A percentile compares a stretch with the other conserved stretches of the same genome.
Evolutionary conservation across 1,140 invertebrate species (phyloP).

Genomic region (Eufriesea mexicana): DNA sequence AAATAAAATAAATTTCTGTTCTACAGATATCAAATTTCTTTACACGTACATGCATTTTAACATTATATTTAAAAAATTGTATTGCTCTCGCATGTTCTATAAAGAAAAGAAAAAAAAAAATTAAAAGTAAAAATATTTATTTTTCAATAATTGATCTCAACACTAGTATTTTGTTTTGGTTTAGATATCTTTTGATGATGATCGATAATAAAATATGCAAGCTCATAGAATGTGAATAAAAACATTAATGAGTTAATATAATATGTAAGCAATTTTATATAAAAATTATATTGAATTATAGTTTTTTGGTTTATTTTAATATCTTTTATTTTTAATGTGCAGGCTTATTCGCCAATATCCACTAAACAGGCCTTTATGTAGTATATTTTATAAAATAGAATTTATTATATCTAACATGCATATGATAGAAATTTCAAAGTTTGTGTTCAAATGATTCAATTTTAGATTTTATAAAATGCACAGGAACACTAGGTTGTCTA

Average conservation of each 20-base stretch:
- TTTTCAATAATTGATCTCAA: not conserved
- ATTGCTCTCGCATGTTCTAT: slow-evolving; percentile 28
- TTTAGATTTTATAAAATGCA: slow-evolving; percentile 73
- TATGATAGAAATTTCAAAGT: slow-evolving; percentile 55
- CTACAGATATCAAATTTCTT: slow-evolving; percentile 31
- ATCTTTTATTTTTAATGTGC: slow-evolving; percentile 58
- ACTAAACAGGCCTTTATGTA: slow-evolving; percentile 69
- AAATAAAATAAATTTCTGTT: slow-evolving; percentile 39
- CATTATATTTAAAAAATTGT: slow-evolving; percentile 7
- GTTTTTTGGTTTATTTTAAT: slow-evolving; percentile 16
- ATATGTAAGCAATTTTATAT: not conserved
- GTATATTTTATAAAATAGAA: slow-evolving; percentile 59
- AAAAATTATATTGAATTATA: not conserved
- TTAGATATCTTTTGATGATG: slow-evolving; percentile 11
- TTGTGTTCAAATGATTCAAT: slow-evolving; percentile 65
- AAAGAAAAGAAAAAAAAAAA: slow-evolving; percentile 1
- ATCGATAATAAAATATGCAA: slow-evolving; percentile 18
- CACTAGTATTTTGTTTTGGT: slow-evolving; percentile 18
- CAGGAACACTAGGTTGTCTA: slow-evolving; percentile 66
- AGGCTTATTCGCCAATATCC: slow-evolving; percentile 62
- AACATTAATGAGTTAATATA: not conserved
- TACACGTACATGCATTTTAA: slow-evolving; percentile 30
- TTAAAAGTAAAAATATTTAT: slow-evolving; percentile 22
- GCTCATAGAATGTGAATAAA: not conserved
- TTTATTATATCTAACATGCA: slow-evolving; percentile 45